A percentile compares a stretch with the other conserved stretches of the same genome.
Evolutionary conservation across 2,113 vertebrate species (phyloP).

Genomic region (Peromyscus leucopus): DNA sequence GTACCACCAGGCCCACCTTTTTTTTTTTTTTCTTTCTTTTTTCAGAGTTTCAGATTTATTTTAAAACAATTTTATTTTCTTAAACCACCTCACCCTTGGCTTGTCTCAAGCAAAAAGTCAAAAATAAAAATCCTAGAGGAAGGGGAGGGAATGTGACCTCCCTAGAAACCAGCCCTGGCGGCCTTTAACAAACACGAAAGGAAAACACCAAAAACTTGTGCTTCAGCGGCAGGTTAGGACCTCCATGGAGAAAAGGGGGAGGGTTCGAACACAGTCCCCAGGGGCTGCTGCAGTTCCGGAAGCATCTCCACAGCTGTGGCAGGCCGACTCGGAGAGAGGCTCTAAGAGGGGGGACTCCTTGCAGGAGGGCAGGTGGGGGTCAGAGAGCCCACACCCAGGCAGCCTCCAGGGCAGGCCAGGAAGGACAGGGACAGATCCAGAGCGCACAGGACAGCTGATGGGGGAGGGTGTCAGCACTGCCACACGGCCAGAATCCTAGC

Average conservation of each 20-base stretch:
- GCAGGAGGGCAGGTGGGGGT: background rate
- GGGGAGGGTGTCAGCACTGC: background rate
- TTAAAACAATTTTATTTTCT: conserved; percentile 82
- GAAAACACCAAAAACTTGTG: conserved; percentile 80
- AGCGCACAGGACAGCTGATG: background rate
- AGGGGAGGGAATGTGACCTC: conserved; percentile 26
- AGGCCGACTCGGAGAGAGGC: background rate
- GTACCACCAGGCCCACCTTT: too few species aligned
- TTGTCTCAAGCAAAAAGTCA: conserved; percentile 77
- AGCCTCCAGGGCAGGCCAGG: background rate
- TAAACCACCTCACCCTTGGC: conserved; percentile 80
- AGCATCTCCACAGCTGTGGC: background rate
- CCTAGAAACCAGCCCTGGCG: conserved; percentile 70
- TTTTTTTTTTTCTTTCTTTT: too few species aligned
- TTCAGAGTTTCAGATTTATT: conserved; percentile 80
- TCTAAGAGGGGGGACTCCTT: background rate
- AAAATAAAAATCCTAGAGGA: conserved; percentile 72
- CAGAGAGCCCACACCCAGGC: background rate
- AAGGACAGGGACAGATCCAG: background rate
- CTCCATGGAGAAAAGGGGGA: conserved; percentile 48
- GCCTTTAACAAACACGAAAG: conserved; percentile 67
- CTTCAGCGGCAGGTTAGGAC: conserved; percentile 80
- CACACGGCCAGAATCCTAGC: background rate
- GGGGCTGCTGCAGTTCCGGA: conserved; percentile 43
- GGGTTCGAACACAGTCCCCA: conserved; percentile 39